Evolutionary conservation across 1,140 invertebrate species (phyloP), one percentile per base, ranked within the genome.

Genomic region (Meteorus sp.): DNA sequence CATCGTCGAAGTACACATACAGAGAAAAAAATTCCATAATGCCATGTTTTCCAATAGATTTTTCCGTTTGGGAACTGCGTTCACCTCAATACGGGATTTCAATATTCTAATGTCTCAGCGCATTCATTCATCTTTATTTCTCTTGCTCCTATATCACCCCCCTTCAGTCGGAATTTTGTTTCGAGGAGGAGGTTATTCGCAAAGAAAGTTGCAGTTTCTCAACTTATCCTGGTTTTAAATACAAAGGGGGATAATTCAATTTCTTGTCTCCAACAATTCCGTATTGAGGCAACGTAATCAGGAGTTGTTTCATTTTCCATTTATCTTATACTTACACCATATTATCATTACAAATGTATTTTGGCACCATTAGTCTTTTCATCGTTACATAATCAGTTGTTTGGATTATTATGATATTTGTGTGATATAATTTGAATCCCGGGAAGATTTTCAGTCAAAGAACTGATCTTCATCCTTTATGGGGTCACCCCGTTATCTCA

Each of bases 331-430:
- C 51, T 4, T 11, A 33, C 29, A 33, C 35, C 8, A 7, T 39
- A 13, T 39, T 39, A 39, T 39, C 35, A 39, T 39, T 4, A n/a
- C 35, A 29, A 53, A 37, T 63, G 37, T 51, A 56, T 61, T 66
- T 48, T 55, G 61, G 63, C 67, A 69, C 63, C 50, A 25, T 27
- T 44, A 20, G 25, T 25, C n/a, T 45, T 19, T 57, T 65, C 54
- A 23, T 41, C 29, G 52, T 41, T 56, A 25, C 1, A 55, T 8
- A 53, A 25, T 41, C 5, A 22, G 23, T n/a, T n/a, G n/a, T 39
- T 35, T 33, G 17, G 22, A 13, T 44, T 44, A 22, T 23, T 39
- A 25, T 29, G 15, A 27, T 54, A n/a, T n/a, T n/a, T n/a, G n/a
- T n/a, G n/a, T n/a, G n/a, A n/a, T n/a, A n/a, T n/a, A n/a, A n/a